phyloP scores from a whole-genome alignment of 2,888 invertebrate species.

The Patella pellucida region DNA sequence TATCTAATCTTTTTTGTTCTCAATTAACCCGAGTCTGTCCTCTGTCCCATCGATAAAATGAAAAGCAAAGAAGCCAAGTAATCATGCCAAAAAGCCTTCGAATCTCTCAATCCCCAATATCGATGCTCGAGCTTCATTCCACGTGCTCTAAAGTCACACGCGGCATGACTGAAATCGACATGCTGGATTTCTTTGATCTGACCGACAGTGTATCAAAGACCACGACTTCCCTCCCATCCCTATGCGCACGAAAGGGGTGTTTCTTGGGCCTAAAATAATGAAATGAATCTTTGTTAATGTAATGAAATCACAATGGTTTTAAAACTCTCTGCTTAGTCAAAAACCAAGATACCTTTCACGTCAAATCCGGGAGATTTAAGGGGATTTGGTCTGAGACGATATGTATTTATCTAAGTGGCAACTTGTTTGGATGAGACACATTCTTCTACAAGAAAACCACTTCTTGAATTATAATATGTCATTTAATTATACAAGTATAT shows the following conservation, averaged over 20 bases:
- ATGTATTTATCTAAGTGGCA: slow-evolving; percentile 10
- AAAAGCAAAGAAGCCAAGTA: slow-evolving; percentile 5
- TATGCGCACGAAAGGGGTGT: slow-evolving; percentile 21
- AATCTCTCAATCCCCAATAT: slow-evolving; percentile 4
- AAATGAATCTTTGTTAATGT: slow-evolving; percentile 34
- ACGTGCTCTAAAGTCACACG: slow-evolving; percentile 9
- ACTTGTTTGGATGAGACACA: not conserved
- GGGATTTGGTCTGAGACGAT: not conserved
- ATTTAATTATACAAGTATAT: not conserved
- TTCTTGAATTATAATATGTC: slow-evolving; percentile 4
- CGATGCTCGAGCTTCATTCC: slow-evolving; percentile 8
- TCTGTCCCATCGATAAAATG: not conserved
- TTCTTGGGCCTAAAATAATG: slow-evolving; percentile 24
- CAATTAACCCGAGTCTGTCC: slow-evolving; percentile 6
- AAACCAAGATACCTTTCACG: slow-evolving; percentile 4
- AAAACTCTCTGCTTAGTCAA: slow-evolving; percentile 5
- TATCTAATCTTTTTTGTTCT: not conserved
- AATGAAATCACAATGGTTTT: slow-evolving; percentile 25
- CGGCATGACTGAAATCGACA: slow-evolving; percentile 7
- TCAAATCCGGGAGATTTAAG: not conserved
- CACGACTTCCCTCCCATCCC: slow-evolving; percentile 4
- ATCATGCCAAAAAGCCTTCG: slow-evolving; percentile 3
- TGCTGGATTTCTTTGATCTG: slow-evolving; percentile 9
- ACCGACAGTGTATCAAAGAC: slow-evolving; percentile 14
- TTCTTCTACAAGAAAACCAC: slow-evolving; percentile 9